Evolutionary conservation across 1,140 invertebrate genomes (phyloP).

Genomic region (Drosophila paulistorum): DNA sequence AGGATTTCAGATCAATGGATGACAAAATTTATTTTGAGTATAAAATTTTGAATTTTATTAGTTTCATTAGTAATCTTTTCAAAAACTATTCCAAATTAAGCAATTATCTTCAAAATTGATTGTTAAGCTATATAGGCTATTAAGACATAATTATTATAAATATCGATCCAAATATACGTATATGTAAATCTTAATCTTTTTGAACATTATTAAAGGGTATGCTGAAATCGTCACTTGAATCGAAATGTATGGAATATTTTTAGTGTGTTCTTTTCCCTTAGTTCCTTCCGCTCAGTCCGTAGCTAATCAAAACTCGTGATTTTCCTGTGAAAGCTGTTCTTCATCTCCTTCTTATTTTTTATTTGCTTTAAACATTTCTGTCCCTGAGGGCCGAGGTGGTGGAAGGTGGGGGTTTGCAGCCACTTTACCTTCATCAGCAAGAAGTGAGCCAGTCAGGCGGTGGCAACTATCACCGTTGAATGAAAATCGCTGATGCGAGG

Average conservation of each 20-base stretch:
- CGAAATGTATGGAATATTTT: slow-evolving; percentile 3
- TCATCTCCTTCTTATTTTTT: slow-evolving; percentile 8
- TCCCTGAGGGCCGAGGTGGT: neutral
- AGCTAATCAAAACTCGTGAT: slow-evolving; percentile 65
- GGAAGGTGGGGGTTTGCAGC: slow-evolving; percentile 32
- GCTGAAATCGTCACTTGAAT: neutral
- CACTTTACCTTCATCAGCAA: slow-evolving; percentile 27
- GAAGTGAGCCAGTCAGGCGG: slow-evolving; percentile 8
- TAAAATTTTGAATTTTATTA: neutral
- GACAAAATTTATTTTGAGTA: neutral
- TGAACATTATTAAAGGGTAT: neutral
- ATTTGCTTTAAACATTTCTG: slow-evolving; percentile 7
- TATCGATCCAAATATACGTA: too few relatives aligned
- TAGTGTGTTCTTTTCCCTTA: slow-evolving; percentile 23
- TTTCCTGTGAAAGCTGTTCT: slow-evolving; percentile 21
- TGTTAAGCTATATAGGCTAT: too few relatives aligned
- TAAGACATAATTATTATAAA: too few relatives aligned
- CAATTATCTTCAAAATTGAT: too few relatives aligned
- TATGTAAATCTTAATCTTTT: too few relatives aligned
- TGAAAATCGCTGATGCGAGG: slow-evolving; percentile 75
- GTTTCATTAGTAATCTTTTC: neutral
- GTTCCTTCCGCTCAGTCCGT: slow-evolving; percentile 28
- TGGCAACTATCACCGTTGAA: slow-evolving; percentile 72
- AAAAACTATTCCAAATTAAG: too few relatives aligned
- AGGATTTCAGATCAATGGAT: too few relatives aligned